A percentile compares a stretch with the other conserved stretches of the same genome.
Evolutionary conservation across 2,113 vertebrate species (phyloP).

Genomic region (Dasyornis broadbenti): DNA sequence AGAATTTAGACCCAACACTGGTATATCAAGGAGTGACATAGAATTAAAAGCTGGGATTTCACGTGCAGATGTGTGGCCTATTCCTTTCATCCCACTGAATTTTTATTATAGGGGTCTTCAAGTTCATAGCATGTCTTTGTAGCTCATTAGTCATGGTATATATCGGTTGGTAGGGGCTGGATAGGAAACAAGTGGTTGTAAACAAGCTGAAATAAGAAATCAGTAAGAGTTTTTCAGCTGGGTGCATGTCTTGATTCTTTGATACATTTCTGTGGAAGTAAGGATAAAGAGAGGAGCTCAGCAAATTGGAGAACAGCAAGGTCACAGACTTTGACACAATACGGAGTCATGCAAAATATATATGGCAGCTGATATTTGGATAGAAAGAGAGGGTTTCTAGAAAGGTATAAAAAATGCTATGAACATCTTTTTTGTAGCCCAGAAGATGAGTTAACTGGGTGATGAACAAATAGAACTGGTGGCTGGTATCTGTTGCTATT

Average conservation of each 20-base stretch:
- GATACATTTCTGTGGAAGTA: background rate
- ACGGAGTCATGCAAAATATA: background rate
- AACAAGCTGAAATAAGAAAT: background rate
- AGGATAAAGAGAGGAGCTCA: background rate
- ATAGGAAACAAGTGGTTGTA: background rate
- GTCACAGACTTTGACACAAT: background rate
- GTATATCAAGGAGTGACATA: background rate
- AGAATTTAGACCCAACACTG: background rate
- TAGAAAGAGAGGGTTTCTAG: background rate
- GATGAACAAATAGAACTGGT: background rate
- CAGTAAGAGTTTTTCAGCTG: background rate
- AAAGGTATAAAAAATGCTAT: background rate
- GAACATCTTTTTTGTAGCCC: background rate
- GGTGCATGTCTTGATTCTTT: background rate
- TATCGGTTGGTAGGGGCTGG: background rate
- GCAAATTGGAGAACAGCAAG: background rate
- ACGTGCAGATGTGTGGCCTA: rapidly evolving
- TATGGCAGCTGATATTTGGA: background rate
- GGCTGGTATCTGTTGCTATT: background rate
- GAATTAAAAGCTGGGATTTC: background rate
- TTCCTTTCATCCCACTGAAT: background rate
- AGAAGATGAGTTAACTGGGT: background rate
- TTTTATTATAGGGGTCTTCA: background rate
- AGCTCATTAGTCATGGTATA: background rate
- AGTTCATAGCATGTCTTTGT: background rate